These are phyloP conservation scores for Nylanderia fulva DNA, from an alignment of 1,140 invertebrate genomes.

Conservation along the genomic window DNA sequence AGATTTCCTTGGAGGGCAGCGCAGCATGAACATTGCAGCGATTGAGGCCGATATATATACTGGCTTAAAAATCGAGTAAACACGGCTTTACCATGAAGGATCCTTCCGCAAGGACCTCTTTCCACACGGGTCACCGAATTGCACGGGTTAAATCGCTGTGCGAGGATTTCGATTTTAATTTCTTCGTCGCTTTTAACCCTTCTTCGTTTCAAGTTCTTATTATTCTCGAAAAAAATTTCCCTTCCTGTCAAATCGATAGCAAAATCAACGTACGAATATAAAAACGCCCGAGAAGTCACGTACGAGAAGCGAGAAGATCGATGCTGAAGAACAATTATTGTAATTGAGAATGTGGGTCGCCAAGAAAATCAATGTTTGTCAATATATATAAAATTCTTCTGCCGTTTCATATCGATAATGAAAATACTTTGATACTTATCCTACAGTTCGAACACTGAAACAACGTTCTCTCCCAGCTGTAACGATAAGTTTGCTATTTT, in stretches of 20 bases:
- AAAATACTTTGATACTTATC: background rate
- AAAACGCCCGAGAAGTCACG: background rate
- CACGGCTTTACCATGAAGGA: constrained; percentile 5
- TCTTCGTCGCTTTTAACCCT: background rate
- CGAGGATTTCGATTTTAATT: constrained; percentile 30
- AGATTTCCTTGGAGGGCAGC: constrained; percentile 50
- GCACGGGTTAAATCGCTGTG: background rate
- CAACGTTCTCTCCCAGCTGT: background rate
- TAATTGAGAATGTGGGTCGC: background rate
- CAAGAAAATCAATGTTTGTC: background rate
- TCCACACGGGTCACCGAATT: constrained; percentile 3
- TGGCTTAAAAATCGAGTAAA: no score
- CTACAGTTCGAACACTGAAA: background rate
- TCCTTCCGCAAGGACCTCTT: background rate
- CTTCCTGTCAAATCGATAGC: background rate
- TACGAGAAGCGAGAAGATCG: background rate
- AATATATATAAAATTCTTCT: background rate
- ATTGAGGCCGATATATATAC: constrained; percentile 30
- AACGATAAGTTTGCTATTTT: constrained; percentile 6
- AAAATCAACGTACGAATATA: background rate
- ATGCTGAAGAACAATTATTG: background rate
- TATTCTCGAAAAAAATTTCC: background rate
- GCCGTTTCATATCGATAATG: background rate
- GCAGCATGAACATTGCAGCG: background rate
- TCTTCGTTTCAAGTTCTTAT: no score